These are phyloP conservation scores for Cephus sareptanus DNA, from an alignment of 2,888 invertebrate genomes.

Conservation along the genomic window DNA sequence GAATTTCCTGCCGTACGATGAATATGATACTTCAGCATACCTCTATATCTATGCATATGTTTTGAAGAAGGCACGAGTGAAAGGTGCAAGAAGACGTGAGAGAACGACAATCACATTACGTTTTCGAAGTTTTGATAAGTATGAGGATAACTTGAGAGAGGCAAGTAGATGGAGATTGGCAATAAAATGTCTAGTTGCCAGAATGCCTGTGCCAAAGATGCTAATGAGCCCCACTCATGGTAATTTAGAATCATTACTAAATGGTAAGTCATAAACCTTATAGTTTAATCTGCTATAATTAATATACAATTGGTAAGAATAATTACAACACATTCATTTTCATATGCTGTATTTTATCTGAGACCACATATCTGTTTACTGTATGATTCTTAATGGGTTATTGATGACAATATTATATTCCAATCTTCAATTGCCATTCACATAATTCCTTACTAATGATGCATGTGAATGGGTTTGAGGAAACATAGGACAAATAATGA, in stretches of 20 bases:
- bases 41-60: constrained; percentile 87
- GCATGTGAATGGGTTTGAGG: not conserved
- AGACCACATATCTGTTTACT: not conserved
- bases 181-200: constrained; percentile 75
- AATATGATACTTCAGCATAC: constrained; percentile 84
- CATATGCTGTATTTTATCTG: not conserved
- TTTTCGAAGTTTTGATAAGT: constrained; percentile 86
- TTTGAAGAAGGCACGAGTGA: constrained; percentile 45
- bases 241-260: constrained; percentile 66
- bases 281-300: not conserved
- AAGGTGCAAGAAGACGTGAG: constrained; percentile 76
- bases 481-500: not conserved
- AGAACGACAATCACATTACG: constrained; percentile 84
- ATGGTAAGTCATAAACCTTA: constrained; percentile 39
- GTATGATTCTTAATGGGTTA: not conserved
- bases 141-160: constrained; percentile 86
- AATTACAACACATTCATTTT: not conserved
- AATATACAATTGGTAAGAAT: not conserved
- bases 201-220: constrained; percentile 62
- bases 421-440: not conserved
- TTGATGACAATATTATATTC: not conserved
- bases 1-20: constrained; percentile 66
- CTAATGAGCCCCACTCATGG: constrained; percentile 65
- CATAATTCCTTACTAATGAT: not conserved
- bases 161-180: constrained; percentile 85